Percentiles rank a stretch among this genome's conserved stretches.
These are phyloP conservation scores for Dascillus cervinus DNA, from an alignment of 2,888 invertebrate species.

Conservation along the genomic window DNA sequence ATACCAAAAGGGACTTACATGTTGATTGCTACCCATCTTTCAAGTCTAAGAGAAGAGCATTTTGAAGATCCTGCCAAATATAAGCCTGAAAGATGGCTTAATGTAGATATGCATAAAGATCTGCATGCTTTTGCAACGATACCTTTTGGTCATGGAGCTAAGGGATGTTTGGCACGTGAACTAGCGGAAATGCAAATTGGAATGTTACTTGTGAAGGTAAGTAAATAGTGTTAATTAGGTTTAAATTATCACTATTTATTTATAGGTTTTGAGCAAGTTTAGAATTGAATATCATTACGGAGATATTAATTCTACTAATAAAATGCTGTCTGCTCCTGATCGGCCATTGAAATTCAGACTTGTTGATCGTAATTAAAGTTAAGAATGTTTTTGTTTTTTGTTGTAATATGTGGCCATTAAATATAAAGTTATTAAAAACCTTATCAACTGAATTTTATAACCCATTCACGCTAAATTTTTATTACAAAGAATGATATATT, in stretches of 20 bases:
- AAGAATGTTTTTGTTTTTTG: constrained; percentile 7
- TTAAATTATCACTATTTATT: constrained; percentile 15
- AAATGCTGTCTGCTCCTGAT: constrained; percentile 53
- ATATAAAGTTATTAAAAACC: no score
- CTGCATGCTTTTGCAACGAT: constrained; percentile 50
- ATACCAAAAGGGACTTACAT: constrained; percentile 54
- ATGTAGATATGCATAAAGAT: constrained; percentile 24
- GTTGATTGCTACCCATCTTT: constrained; percentile 57
- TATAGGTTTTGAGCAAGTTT: constrained; percentile 53
- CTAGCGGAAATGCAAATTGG: constrained; percentile 55
- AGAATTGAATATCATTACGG: constrained; percentile 61
- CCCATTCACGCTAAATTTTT: no score
- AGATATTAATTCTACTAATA: constrained; percentile 50
- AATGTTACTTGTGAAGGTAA: constrained; percentile 50
- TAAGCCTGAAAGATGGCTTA: constrained; percentile 57
- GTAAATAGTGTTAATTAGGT: neutral
- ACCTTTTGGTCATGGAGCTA: constrained; percentile 57
- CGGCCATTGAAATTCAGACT: constrained; percentile 57
- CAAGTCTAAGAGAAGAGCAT: constrained; percentile 54
- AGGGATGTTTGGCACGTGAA: constrained; percentile 55
- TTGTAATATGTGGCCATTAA: no score
- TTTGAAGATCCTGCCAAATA: constrained; percentile 57
- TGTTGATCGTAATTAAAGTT: constrained; percentile 48
- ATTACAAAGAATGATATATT: no score
- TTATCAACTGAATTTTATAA: no score